phyloP scores from a whole-genome alignment of 2,888 invertebrate genomes.

The Brachyopa scutellaris region DNA sequence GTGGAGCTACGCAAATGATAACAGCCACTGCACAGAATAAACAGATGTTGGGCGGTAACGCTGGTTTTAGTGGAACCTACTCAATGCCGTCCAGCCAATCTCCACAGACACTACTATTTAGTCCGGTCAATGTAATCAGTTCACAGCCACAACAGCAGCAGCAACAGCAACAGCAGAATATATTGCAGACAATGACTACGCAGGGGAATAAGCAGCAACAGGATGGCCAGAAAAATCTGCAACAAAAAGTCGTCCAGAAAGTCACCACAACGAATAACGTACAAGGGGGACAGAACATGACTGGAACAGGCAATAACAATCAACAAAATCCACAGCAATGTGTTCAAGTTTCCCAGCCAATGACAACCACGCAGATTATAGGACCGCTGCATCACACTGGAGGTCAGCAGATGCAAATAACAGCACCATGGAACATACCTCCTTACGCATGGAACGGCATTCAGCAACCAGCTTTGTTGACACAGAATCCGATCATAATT shows the following conservation, averaged over 20 bases:
- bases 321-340: slow-evolving; percentile 86
- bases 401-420: slow-evolving; percentile 89
- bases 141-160: slow-evolving; percentile 81
- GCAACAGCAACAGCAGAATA: slow-evolving; percentile 81
- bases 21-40: slow-evolving; percentile 87
- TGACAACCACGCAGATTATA: slow-evolving; percentile 89
- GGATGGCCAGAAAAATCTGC: slow-evolving; percentile 79
- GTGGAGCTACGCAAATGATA: slow-evolving; percentile 92
- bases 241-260: slow-evolving; percentile 84
- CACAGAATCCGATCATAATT: slow-evolving; percentile 90
- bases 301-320: slow-evolving; percentile 80
- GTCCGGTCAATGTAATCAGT: slow-evolving; percentile 81
- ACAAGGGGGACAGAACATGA: slow-evolving; percentile 78
- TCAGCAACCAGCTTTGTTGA: slow-evolving; percentile 87
- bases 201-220: slow-evolving; percentile 77
- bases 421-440: slow-evolving; percentile 88
- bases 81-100: slow-evolving; percentile 90
- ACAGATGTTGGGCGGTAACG: slow-evolving; percentile 84
- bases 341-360: slow-evolving; percentile 88
- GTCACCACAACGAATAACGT: slow-evolving; percentile 81
- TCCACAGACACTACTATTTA: slow-evolving; percentile 89
- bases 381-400: slow-evolving; percentile 86
- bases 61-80: slow-evolving; percentile 84
- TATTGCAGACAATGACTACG: slow-evolving; percentile 80
- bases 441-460: slow-evolving; percentile 88